Percentiles rank a stretch among this genome's conserved stretches.
Evolutionary conservation across 2,888 invertebrate genomes (phyloP).

Genomic region (Watsonalla binaria): DNA sequence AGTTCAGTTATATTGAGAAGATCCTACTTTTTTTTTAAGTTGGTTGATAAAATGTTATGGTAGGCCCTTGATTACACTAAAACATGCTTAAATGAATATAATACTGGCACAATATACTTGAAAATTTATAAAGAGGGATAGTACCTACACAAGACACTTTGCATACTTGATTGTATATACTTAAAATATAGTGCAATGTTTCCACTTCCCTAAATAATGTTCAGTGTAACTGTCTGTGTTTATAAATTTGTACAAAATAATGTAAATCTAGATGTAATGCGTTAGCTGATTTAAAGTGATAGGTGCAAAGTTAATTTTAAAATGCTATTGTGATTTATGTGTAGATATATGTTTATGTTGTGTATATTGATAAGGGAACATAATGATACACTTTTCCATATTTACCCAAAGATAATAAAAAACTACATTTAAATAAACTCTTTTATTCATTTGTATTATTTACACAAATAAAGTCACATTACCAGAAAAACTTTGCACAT

Average conservation of each 20-base stretch:
- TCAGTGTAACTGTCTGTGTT: constrained; percentile 10
- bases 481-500: too few species aligned
- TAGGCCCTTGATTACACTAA: too few species aligned
- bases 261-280: constrained; percentile 20
- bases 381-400: constrained; percentile 41
- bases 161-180: too few species aligned
- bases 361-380: constrained; percentile 17
- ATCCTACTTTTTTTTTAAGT: too few species aligned
- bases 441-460: constrained; percentile 12
- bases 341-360: constrained; percentile 11
- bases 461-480: background rate
- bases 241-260: constrained; percentile 12
- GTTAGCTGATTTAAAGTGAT: constrained; percentile 11
- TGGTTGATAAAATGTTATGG: too few species aligned
- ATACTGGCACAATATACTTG: too few species aligned
- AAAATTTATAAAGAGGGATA: too few species aligned
- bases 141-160: too few species aligned
- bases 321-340: constrained; percentile 35
- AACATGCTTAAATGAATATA: too few species aligned
- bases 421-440: constrained; percentile 34
- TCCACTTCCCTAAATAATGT: constrained; percentile 3
- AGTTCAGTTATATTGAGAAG: too few species aligned
- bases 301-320: constrained; percentile 24
- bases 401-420: constrained; percentile 50
- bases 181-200: too few species aligned